Percentiles rank a stretch among this genome's conserved stretches.
Evolutionary conservation across 2,888 invertebrate genomes (phyloP).

Genomic region (Scaptomyza parva): DNA sequence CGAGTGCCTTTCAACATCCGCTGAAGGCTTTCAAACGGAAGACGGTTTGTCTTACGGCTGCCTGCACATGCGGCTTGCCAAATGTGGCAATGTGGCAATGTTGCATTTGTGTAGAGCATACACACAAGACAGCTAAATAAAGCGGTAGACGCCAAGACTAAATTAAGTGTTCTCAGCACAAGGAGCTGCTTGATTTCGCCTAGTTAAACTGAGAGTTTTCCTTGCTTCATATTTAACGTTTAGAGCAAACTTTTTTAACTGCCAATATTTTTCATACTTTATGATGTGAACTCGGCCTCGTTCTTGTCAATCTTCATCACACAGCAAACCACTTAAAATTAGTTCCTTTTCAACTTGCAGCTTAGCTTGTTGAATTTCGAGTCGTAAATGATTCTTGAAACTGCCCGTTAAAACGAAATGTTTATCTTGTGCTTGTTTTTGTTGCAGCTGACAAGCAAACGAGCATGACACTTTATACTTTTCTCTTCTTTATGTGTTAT

Average conservation of each 20-base stretch:
- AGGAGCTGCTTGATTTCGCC: background rate
- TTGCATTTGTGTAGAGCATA: too few relatives aligned
- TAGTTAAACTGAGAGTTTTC: background rate
- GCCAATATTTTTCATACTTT: too few relatives aligned
- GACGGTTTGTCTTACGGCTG: constrained; percentile 76
- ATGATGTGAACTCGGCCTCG: too few relatives aligned
- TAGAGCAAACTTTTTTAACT: too few relatives aligned
- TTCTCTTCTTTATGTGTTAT: constrained; percentile 49
- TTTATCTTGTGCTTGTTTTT: constrained; percentile 46
- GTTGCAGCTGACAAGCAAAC: constrained; percentile 32
- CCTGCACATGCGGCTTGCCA: constrained; percentile 58
- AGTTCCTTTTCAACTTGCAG: background rate
- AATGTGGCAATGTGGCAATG: constrained; percentile 41
- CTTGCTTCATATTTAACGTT: too few relatives aligned
- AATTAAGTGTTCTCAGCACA: constrained; percentile 11
- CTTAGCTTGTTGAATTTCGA: background rate
- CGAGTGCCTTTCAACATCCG: constrained; percentile 44
- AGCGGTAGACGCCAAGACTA: constrained; percentile 2
- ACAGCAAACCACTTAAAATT: constrained; percentile 1
- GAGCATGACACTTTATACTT: constrained; percentile 53
- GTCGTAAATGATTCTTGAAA: constrained; percentile 15
- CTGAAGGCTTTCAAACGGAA: constrained; percentile 60
- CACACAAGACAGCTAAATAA: constrained; percentile 19
- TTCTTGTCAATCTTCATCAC: background rate
- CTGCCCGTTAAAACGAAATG: constrained; percentile 17